Conservation (phyloP, 2,888 invertebrate species). For the Aphrophora alni region DNA sequence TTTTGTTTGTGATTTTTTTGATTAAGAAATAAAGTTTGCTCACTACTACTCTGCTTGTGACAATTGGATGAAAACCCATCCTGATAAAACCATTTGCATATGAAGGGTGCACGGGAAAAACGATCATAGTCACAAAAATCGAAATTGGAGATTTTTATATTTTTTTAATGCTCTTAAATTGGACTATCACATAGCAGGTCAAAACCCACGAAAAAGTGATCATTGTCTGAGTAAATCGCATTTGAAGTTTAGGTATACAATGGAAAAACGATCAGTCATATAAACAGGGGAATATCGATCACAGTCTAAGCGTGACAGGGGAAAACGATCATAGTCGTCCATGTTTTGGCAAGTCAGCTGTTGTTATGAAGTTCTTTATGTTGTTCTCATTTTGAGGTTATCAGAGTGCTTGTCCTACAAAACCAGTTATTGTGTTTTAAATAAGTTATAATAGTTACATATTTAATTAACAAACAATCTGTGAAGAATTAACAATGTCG, state of each 20-base stretch:
- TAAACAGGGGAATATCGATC: slow-evolving; percentile 4
- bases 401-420: too few relatives aligned
- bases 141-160: not conserved
- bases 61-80: too few relatives aligned
- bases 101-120: slow-evolving; percentile 28
- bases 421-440: too few relatives aligned
- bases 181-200: slow-evolving; percentile 12
- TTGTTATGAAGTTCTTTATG: too few relatives aligned
- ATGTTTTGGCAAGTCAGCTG: not conserved
- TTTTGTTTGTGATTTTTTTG: too few relatives aligned
- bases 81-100: too few relatives aligned
- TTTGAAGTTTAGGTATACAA: not conserved
- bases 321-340: slow-evolving; percentile 13
- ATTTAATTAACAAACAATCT: too few relatives aligned
- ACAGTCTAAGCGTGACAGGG: not conserved
- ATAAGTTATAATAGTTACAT: too few relatives aligned
- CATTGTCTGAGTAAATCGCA: not conserved
- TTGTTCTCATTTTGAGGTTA: too few relatives aligned
- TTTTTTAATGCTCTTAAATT: not conserved
- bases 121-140: slow-evolving; percentile 18
- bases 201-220: slow-evolving; percentile 13
- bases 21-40: too few relatives aligned
- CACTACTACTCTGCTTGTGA: too few relatives aligned
- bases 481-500: not conserved
- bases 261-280: slow-evolving; percentile 12